phyloP scores from a whole-genome alignment of 2,113 vertebrate genomes.

The Corythornis cristatus region DNA sequence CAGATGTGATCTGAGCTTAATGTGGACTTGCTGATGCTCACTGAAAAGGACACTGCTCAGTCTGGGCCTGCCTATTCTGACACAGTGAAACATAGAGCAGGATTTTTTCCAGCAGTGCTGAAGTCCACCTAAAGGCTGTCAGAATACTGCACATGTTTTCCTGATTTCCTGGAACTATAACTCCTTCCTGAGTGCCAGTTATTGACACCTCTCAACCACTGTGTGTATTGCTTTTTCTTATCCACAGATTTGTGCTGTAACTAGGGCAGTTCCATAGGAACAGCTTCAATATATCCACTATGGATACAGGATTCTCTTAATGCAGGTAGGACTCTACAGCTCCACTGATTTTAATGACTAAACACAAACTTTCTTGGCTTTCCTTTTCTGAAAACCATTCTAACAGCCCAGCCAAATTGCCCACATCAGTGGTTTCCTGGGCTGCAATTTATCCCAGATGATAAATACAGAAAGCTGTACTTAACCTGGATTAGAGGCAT shows the following conservation, averaged over 20 bases:
- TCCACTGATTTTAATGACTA: not conserved
- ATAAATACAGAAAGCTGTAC: not conserved
- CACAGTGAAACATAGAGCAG: not conserved
- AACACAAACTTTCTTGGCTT: not conserved
- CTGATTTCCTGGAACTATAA: not conserved
- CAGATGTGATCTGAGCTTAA: not conserved
- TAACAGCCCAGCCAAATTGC: not conserved
- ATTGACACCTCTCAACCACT: not conserved
- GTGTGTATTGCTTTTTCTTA: not conserved
- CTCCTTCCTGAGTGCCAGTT: not conserved
- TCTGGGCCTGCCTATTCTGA: not conserved
- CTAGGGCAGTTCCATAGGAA: not conserved
- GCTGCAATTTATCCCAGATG: not conserved
- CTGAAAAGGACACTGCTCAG: not conserved
- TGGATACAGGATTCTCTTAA: not conserved
- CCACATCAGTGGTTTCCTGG: not conserved
- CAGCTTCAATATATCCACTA: not conserved
- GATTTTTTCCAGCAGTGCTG: not conserved
- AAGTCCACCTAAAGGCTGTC: not conserved
- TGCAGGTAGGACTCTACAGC: not conserved
- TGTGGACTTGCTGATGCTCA: not conserved
- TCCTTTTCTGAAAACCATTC: not conserved
- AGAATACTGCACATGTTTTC: not conserved
- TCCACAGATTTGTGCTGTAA: not conserved
- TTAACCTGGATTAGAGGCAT: slow-evolving; percentile 10